Evolutionary conservation across 2,797 vertebrate species (phyloP).

Genomic region (Xenopus petersii): DNA sequence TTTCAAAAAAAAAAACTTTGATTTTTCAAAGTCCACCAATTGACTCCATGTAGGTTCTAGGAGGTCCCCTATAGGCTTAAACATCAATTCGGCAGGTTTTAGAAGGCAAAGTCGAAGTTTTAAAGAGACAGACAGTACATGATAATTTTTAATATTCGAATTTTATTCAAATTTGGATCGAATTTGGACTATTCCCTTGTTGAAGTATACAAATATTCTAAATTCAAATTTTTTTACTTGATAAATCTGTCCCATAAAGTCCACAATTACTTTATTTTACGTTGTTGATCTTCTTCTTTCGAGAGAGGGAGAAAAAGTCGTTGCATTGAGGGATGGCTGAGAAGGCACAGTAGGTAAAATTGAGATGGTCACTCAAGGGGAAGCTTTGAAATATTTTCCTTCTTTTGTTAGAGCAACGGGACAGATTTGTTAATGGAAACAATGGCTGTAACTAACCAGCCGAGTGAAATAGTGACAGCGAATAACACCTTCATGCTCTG

Average conservation of each 20-base stretch:
- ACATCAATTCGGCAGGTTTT: too few relatives aligned
- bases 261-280: background rate
- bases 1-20: too few relatives aligned
- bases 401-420: conserved; percentile 1
- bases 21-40: too few relatives aligned
- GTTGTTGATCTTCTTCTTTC: background rate
- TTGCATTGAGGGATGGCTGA: background rate
- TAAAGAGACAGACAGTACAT: too few relatives aligned
- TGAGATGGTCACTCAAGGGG: background rate
- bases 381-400: background rate
- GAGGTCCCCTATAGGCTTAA: too few relatives aligned
- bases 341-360: background rate
- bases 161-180: too few relatives aligned
- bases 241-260: background rate
- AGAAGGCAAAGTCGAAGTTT: too few relatives aligned
- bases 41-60: too few relatives aligned
- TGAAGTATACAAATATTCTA: too few relatives aligned
- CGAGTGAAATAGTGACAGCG: conserved; percentile 12
- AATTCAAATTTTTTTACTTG: too few relatives aligned
- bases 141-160: too few relatives aligned
- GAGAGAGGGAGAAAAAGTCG: background rate
- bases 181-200: too few relatives aligned
- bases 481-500: conserved; percentile 42
- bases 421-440: conserved; percentile 18
- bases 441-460: conserved; percentile 21